A percentile compares a stretch with the other conserved stretches of the same genome.
These are phyloP conservation scores for Tapirus indicus DNA, from an alignment of 2,797 vertebrate species.

Conservation along the genomic window DNA sequence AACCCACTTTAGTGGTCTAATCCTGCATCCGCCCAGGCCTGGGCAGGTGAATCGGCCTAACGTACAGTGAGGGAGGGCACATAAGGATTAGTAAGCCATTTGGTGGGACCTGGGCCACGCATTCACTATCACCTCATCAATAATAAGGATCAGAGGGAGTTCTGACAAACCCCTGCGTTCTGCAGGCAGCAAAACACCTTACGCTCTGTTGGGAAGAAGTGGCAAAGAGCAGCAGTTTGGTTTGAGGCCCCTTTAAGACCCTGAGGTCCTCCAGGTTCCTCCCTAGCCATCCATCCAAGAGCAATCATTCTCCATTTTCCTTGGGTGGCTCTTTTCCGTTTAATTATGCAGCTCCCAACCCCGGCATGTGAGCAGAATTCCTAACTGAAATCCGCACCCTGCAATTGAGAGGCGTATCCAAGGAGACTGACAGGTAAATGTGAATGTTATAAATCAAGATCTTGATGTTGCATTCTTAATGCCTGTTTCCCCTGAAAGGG, in stretches of 20 bases:
- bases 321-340: neutral
- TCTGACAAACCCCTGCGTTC: neutral
- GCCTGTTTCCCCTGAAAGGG: slow-evolving; percentile 26
- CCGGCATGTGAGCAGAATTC: slow-evolving; percentile 21
- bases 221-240: neutral
- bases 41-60: neutral
- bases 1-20: neutral
- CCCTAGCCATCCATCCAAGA: neutral
- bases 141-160: neutral
- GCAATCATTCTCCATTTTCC: neutral
- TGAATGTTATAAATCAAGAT: slow-evolving; percentile 36
- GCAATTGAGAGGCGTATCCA: slow-evolving; percentile 58
- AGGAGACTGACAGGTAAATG: slow-evolving; percentile 73
- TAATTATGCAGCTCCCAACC: slow-evolving; percentile 35
- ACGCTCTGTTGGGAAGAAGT: neutral
- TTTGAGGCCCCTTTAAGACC: neutral
- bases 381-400: neutral
- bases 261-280: neutral
- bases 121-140: neutral
- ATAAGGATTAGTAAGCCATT: fast-evolving
- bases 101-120: fast-evolving
- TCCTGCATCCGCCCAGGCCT: neutral
- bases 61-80: neutral
- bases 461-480: neutral
- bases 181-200: neutral